Percentiles rank a stretch among this genome's conserved stretches.
phyloP scores from a whole-genome alignment of 2,888 invertebrate species.

The Hirtodrosophila alboralis region DNA sequence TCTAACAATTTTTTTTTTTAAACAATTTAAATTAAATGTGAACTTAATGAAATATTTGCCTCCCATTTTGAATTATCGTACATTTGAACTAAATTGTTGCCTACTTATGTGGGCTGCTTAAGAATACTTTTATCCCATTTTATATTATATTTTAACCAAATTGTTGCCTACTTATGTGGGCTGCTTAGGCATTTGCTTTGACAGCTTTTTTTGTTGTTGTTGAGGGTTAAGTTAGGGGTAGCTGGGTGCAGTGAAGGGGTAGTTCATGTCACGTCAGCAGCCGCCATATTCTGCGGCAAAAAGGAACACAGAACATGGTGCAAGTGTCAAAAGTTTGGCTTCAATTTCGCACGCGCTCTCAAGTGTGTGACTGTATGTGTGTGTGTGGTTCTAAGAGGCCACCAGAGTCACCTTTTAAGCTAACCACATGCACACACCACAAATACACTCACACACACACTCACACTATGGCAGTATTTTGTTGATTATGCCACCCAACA shows the following conservation, averaged over 20 bases:
- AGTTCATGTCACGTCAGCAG: slow-evolving; percentile 42
- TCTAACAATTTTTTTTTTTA: too few species aligned
- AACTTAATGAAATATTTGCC: slow-evolving; percentile 18
- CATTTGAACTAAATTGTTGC: slow-evolving; percentile 36
- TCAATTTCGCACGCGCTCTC: slow-evolving; percentile 66
- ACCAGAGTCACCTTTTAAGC: slow-evolving; percentile 35
- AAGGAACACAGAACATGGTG: slow-evolving; percentile 32
- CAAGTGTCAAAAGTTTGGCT: slow-evolving; percentile 74
- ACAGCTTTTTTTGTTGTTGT: slow-evolving; percentile 1
- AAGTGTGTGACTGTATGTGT: slow-evolving; percentile 20
- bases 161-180: slow-evolving; percentile 55
- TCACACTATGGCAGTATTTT: slow-evolving; percentile 17
- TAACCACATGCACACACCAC: slow-evolving; percentile 35
- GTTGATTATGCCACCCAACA: slow-evolving; percentile 50
- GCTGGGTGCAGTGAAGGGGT: neutral
- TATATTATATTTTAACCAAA: slow-evolving; percentile 7
- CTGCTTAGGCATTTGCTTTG: slow-evolving; percentile 11
- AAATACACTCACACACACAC: slow-evolving; percentile 1
- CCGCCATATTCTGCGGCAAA: slow-evolving; percentile 21
- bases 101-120: slow-evolving; percentile 44
- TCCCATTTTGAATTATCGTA: slow-evolving; percentile 4
- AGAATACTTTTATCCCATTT: slow-evolving; percentile 1
- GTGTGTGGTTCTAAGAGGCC: slow-evolving; percentile 5
- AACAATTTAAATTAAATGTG: slow-evolving; percentile 3
- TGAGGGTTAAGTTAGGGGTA: neutral